Evolutionary conservation across 2,888 invertebrate species (phyloP), one percentile per base, ranked within the genome.

Genomic region (Pseudoips prasinana): DNA sequence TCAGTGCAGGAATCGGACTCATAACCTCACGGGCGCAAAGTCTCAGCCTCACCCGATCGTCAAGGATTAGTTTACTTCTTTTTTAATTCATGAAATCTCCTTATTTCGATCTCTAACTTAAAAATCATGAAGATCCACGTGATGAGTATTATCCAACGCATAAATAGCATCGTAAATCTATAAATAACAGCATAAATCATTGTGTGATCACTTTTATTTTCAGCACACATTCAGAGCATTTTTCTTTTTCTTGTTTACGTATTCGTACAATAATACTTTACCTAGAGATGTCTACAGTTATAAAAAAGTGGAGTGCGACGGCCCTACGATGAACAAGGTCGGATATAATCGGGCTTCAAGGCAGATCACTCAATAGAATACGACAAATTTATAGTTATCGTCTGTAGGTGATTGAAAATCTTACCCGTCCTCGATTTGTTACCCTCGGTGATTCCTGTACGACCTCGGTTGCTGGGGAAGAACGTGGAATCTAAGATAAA

Each of bases 281-380:
- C 41, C 36, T 58, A 43, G 41, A 57, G 27, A 39, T 44, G 57
- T 57, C 57, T 43, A 43, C 42, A 29, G 25, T 34, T 8, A 29
- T 23, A 29, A 50, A 51, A 38, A 46, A 39, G 37, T 22, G 24
- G 60, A 61, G 67, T 57, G 47, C 65, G 64, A 48, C 58, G 64
- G 52, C 56, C 62, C 54, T 62, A 28, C 26, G 25, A 25, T 9
- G 39, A 34, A 34, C 54, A 50, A 58, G 56, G 59, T 48, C 39
- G 37, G 6, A 33, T 62, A 57, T 49, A 51, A 40, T 29, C 20
- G 41, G 24, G 43, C 42, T 44, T 48, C 54, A 59, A 59, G 59
- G 59, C 27, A 22, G 27, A 25, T 44, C 41, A 44, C 25, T 53
- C 32, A 31, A 25, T 18, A 29, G 33, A 32, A 39, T 29, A 23